Evolutionary conservation across 1,140 invertebrate species (phyloP).

Genomic region (Phthorimaea operculella): DNA sequence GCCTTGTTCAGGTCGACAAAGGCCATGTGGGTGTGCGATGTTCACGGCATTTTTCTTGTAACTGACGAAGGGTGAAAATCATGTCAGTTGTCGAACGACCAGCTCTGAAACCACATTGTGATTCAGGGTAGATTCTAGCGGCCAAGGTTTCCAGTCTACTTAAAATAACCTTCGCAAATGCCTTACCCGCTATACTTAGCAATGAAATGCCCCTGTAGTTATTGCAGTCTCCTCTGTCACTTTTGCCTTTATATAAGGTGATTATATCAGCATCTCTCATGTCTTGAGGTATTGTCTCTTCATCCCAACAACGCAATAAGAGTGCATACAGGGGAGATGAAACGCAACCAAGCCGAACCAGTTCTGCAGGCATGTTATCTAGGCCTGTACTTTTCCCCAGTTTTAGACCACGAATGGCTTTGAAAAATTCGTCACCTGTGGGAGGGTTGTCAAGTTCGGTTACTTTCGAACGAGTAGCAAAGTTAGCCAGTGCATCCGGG

Average conservation of each 20-base stretch:
- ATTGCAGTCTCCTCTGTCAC: constrained; percentile 7
- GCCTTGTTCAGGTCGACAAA: not conserved
- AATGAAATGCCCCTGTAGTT: not conserved
- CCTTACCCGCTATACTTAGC: constrained; percentile 3
- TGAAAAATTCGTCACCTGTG: constrained; percentile 1
- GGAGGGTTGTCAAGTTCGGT: constrained; percentile 4
- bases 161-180: constrained; percentile 5
- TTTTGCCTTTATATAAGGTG: constrained; percentile 4
- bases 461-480: not conserved
- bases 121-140: not conserved
- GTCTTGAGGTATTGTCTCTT: constrained; percentile 1
- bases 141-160: not conserved
- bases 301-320: constrained; percentile 5
- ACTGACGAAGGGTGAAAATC: not conserved
- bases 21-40: not conserved
- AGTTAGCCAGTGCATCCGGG: not conserved
- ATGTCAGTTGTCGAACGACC: not conserved
- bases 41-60: not conserved
- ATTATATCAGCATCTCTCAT: constrained; percentile 4
- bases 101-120: not conserved
- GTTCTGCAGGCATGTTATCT: not conserved
- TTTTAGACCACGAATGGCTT: not conserved
- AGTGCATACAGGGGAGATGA: constrained; percentile 6
- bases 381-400: constrained; percentile 5
- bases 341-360: constrained; percentile 1